Conservation (phyloP, 2,113 vertebrate species). For the Epinephelus moara region DNA sequence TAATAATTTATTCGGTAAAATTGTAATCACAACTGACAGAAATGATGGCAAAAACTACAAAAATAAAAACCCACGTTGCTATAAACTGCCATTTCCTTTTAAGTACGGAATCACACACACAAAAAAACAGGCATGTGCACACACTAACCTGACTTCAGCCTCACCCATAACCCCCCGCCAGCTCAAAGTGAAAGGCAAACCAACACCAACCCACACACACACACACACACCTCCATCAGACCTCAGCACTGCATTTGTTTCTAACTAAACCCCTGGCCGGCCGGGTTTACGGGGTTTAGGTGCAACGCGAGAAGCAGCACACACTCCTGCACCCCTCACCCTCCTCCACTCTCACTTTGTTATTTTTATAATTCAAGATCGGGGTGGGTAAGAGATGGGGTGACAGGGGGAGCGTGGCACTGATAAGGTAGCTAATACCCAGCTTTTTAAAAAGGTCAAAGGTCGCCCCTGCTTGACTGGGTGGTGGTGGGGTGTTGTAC, state of each 20-base stretch:
- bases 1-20: neutral
- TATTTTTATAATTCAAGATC: slow-evolving; percentile 74
- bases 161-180: slow-evolving; percentile 9
- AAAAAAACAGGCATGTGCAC: slow-evolving; percentile 9
- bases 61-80: too few species aligned
- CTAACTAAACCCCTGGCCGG: slow-evolving; percentile 50
- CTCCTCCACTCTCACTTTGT: slow-evolving; percentile 64
- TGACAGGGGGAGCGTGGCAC: slow-evolving; percentile 81
- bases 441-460: slow-evolving; percentile 72
- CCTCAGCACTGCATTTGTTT: slow-evolving; percentile 58
- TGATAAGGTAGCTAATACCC: slow-evolving; percentile 80
- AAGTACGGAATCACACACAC: neutral
- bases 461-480: slow-evolving; percentile 51
- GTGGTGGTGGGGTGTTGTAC: slow-evolving; percentile 24
- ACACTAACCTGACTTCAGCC: slow-evolving; percentile 19
- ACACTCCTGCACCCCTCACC: slow-evolving; percentile 1
- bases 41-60: too few species aligned
- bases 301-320: slow-evolving; percentile 66
- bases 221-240: slow-evolving; percentile 23
- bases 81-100: too few species aligned
- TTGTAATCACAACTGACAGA: neutral
- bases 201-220: neutral
- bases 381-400: slow-evolving; percentile 41
- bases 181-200: slow-evolving; percentile 34
- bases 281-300: slow-evolving; percentile 54